Conservation (phyloP, 2,797 vertebrate genomes). For the Acanthurus leucopareius region DNA sequence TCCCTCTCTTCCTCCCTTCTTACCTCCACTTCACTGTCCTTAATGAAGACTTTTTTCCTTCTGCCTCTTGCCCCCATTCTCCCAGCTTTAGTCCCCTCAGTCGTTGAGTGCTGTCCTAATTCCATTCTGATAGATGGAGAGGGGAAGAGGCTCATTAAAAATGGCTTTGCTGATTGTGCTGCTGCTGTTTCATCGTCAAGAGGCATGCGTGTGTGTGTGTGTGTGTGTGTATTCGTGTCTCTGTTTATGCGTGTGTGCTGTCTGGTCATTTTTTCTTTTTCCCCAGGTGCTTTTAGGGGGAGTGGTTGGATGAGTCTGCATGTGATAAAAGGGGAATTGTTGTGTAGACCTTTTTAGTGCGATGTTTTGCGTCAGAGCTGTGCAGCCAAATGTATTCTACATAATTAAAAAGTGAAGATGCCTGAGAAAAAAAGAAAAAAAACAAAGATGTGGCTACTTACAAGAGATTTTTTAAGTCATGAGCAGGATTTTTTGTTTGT, state of each 20-base stretch:
- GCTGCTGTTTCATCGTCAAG: constrained; percentile 41
- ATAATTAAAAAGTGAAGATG: neutral
- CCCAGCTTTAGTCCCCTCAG: constrained; percentile 62
- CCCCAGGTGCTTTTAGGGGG: constrained; percentile 35
- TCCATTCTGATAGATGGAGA: constrained; percentile 76
- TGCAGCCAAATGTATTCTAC: neutral
- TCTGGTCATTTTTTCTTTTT: constrained; percentile 21
- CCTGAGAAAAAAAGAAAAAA: neutral
- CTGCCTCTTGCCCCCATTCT: constrained; percentile 71
- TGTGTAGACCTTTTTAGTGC: constrained; percentile 27
- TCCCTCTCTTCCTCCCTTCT: constrained; percentile 33
- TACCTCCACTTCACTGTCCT: constrained; percentile 66
- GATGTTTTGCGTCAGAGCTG: constrained; percentile 8
- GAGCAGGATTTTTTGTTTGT: constrained; percentile 6
- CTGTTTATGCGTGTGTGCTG: constrained; percentile 36
- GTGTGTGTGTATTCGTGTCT: constrained; percentile 5
- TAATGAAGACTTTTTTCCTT: constrained; percentile 76
- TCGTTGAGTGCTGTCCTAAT: constrained; percentile 73
- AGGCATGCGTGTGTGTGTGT: neutral
- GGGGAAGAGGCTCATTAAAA: constrained; percentile 77
- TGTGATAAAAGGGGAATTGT: constrained; percentile 4
- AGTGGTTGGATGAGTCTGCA: constrained; percentile 29
- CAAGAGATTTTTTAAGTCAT: neutral
- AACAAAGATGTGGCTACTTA: neutral
- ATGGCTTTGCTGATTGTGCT: constrained; percentile 73